A percentile compares a stretch with the other conserved stretches of the same genome.
phyloP scores from a whole-genome alignment of 1,140 invertebrate species.

The Macrobrachium rosenbergii region DNA sequence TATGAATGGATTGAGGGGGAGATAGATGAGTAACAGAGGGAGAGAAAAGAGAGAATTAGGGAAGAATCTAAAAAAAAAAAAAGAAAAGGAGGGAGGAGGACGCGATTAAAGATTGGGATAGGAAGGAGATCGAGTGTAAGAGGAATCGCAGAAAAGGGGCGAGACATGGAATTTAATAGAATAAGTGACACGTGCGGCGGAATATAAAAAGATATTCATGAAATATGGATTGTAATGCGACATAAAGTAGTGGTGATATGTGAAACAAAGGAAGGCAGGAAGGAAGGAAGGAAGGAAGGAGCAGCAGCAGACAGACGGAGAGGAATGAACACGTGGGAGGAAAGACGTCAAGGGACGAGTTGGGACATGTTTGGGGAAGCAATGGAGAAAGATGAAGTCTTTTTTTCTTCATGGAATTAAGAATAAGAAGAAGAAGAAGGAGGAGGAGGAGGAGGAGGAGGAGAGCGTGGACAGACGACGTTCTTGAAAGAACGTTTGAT shows the following conservation, averaged over 20 bases:
- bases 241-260: background rate
- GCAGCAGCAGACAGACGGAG: background rate
- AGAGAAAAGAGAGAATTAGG: background rate
- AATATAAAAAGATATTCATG: background rate
- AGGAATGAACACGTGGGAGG: background rate
- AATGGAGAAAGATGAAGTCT: background rate
- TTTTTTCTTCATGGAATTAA: background rate
- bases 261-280: background rate
- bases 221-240: background rate
- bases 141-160: background rate
- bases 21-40: background rate
- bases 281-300: background rate
- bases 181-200: background rate
- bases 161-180: background rate
- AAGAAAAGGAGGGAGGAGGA: background rate
- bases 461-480: no score
- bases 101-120: background rate
- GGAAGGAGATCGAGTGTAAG: background rate
- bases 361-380: background rate
- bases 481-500: no score
- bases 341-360: background rate
- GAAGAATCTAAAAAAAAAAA: background rate
- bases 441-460: no score
- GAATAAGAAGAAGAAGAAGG: background rate
- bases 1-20: background rate